Evolutionary conservation across 2,888 invertebrate genomes (phyloP).

Genomic region (Machimus atricapillus): DNA sequence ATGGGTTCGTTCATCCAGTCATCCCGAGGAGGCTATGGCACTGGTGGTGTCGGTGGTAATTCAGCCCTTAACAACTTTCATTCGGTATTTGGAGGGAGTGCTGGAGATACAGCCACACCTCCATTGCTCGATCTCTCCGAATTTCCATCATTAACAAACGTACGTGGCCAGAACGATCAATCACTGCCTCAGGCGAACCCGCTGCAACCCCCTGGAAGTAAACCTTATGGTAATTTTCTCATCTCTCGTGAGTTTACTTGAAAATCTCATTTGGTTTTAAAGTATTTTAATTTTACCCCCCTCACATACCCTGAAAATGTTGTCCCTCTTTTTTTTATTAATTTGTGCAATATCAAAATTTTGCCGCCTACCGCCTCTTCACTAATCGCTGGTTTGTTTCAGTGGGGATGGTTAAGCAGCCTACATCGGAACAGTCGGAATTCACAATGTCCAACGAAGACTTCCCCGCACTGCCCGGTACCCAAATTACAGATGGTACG

Average conservation of each 20-base stretch:
- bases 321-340: neutral
- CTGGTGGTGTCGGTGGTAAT: slow-evolving; percentile 65
- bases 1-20: slow-evolving; percentile 70
- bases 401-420: slow-evolving; percentile 96
- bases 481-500: slow-evolving; percentile 72
- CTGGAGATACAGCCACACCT: slow-evolving; percentile 80
- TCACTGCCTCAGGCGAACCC: slow-evolving; percentile 81
- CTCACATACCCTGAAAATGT: neutral
- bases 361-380: neutral
- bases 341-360: neutral
- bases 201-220: slow-evolving; percentile 88
- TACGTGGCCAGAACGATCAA: slow-evolving; percentile 81
- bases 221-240: slow-evolving; percentile 82
- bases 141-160: slow-evolving; percentile 87
- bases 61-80: slow-evolving; percentile 77
- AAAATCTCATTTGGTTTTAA: slow-evolving; percentile 14
- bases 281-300: neutral
- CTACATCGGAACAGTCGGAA: slow-evolving; percentile 89
- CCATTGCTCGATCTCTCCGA: slow-evolving; percentile 90
- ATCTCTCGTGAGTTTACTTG: slow-evolving; percentile 63
- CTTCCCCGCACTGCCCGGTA: slow-evolving; percentile 98
- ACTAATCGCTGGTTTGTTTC: slow-evolving; percentile 50
- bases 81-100: slow-evolving; percentile 80
- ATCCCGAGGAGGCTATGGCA: slow-evolving; percentile 71
- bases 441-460: slow-evolving; percentile 99